A percentile compares a stretch with the other conserved stretches of the same genome.
These are phyloP conservation scores for Tetrao urogallus DNA, from an alignment of 2,113 vertebrate genomes.

Conservation along the genomic window DNA sequence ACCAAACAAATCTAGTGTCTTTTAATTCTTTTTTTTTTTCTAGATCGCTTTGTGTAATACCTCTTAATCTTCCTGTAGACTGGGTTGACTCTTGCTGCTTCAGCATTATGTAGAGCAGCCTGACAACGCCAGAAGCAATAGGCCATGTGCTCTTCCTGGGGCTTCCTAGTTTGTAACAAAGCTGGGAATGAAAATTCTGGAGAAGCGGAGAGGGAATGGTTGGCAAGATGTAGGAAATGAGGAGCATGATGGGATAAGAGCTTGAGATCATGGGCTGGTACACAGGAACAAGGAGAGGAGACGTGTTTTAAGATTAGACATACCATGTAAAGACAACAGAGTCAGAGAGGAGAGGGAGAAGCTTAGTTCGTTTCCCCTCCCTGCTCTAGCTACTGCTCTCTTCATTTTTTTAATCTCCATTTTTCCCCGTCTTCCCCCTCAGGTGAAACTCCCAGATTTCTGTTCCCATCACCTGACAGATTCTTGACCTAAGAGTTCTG, in stretches of 20 bases:
- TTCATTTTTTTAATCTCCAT: neutral
- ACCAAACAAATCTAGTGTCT: neutral
- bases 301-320: neutral
- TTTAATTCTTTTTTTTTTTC: neutral
- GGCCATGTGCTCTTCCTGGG: neutral
- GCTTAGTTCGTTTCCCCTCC: neutral
- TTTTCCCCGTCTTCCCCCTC: neutral
- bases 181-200: neutral
- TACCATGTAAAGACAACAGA: neutral
- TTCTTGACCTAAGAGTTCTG: neutral
- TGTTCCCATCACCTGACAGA: neutral
- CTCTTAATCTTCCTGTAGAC: conserved; percentile 6
- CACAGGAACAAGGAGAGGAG: neutral
- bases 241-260: neutral
- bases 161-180: neutral
- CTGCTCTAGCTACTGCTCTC: neutral
- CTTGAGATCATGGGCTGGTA: neutral
- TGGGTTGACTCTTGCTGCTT: neutral
- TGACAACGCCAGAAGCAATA: neutral
- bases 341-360: neutral
- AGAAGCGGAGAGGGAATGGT: neutral
- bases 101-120: neutral
- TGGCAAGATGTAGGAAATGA: neutral
- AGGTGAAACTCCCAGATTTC: neutral
- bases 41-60: neutral